These are phyloP conservation scores for Drosophila funebris DNA, from an alignment of 1,140 invertebrate species.

Conservation along the genomic window DNA sequence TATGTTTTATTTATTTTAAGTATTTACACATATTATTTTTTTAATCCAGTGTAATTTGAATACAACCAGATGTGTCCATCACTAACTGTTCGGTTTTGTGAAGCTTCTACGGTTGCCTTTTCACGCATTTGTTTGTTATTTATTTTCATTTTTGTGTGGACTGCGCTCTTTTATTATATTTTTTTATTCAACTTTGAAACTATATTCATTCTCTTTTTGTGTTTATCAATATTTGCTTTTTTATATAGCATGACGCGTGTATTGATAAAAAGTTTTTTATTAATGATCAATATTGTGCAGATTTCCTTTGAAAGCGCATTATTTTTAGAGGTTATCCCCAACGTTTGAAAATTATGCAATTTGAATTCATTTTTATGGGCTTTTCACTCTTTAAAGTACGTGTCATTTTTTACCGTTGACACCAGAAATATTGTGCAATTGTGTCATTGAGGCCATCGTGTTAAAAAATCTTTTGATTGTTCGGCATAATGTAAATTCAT, in stretches of 20 bases:
- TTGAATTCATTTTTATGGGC: conserved; percentile 56
- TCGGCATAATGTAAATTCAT: conserved; percentile 46
- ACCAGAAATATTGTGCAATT: conserved; percentile 34
- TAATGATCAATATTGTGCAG: conserved; percentile 77
- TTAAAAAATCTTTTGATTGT: conserved; percentile 48
- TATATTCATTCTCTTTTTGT: conserved; percentile 62
- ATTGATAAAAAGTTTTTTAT: conserved; percentile 70
- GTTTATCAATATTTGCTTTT: conserved; percentile 76
- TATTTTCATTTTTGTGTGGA: conserved; percentile 47
- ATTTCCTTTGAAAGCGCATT: conserved; percentile 71
- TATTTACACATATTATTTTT: too few relatives aligned
- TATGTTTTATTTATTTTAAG: too few relatives aligned
- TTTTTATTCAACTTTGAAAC: conserved; percentile 31
- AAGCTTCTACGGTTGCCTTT: conserved; percentile 64
- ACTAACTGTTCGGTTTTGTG: conserved; percentile 16
- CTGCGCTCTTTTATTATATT: conserved; percentile 15
- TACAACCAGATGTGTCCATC: conserved; percentile 21
- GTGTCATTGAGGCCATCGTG: conserved; percentile 42
- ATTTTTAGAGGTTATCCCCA: conserved; percentile 37
- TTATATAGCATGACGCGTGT: conserved; percentile 46
- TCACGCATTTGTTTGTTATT: conserved; percentile 66
- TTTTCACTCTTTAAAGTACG: conserved; percentile 48
- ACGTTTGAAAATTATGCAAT: conserved; percentile 44
- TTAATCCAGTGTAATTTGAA: background rate
- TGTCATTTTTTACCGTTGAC: conserved; percentile 4